These are phyloP conservation scores for Erpetoichthys calabaricus DNA, from an alignment of 2,797 vertebrate genomes.

Conservation along the genomic window DNA sequence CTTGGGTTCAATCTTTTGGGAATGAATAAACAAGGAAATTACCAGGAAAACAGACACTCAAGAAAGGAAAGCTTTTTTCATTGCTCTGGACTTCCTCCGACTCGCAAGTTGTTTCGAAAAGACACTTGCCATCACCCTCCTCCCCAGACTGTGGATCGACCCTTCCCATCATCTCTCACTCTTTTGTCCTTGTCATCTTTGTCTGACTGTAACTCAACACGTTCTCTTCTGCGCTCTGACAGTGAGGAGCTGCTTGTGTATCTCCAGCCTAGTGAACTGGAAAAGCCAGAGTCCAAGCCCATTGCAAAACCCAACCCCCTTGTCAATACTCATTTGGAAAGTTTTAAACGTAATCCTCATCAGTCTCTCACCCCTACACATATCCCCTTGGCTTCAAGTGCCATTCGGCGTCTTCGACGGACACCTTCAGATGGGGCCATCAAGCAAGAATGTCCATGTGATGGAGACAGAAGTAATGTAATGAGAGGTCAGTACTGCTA, in stretches of 20 bases:
- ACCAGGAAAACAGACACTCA: conserved; percentile 43
- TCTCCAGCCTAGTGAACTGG: conserved; percentile 53
- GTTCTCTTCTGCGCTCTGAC: conserved; percentile 76
- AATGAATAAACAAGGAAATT: conserved; percentile 9
- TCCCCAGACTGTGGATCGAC: conserved; percentile 14
- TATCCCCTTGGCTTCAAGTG: conserved; percentile 53
- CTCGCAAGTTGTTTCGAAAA: conserved; percentile 74
- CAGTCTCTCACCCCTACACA: conserved; percentile 94
- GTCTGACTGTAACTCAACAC: conserved; percentile 90
- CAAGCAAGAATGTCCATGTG: conserved; percentile 44
- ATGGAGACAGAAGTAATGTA: conserved; percentile 23
- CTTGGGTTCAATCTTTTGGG: conserved; percentile 72
- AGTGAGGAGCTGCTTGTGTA: conserved; percentile 78
- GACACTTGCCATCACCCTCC: conserved; percentile 23
- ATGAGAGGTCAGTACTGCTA: conserved; percentile 28
- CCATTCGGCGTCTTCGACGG: conserved; percentile 54
- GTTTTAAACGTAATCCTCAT: conserved; percentile 82
- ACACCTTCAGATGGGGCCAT: conserved; percentile 91
- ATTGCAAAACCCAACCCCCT: conserved; percentile 50
- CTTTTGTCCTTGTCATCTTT: conserved; percentile 80
- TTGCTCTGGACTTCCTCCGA: conserved; percentile 64
- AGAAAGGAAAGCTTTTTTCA: conserved; percentile 84
- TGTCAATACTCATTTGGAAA: conserved; percentile 83
- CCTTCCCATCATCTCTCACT: conserved; percentile 58
- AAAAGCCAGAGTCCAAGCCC: conserved; percentile 26